A percentile compares a stretch with the other conserved stretches of the same genome.
phyloP scores from a whole-genome alignment of 2,113 vertebrate species.

The Carlito syrichta region DNA sequence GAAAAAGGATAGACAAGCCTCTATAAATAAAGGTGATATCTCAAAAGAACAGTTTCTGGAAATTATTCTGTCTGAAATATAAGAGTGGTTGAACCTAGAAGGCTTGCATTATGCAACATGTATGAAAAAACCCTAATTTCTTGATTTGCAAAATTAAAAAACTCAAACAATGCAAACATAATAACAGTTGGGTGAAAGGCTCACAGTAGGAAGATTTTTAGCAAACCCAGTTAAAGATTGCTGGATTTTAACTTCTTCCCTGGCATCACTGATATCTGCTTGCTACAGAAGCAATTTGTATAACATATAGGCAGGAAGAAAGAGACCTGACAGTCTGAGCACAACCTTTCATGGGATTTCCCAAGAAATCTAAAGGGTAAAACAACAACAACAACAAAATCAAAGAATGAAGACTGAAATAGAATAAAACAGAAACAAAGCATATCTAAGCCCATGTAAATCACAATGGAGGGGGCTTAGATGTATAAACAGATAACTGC shows the following conservation, averaged over 20 bases:
- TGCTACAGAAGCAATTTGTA: background rate
- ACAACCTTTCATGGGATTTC: conserved; percentile 38
- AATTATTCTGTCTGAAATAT: conserved; percentile 47
- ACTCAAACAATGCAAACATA: background rate
- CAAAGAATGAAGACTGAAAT: conserved; percentile 57
- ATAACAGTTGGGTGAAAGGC: background rate
- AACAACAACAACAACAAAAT: conserved; percentile 56
- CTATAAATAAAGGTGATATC: background rate
- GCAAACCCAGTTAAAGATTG: background rate
- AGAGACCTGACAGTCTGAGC: conserved; percentile 9
- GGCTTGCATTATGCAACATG: conserved; percentile 33
- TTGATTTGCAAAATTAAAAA: conserved; percentile 58
- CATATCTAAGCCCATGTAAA: conserved; percentile 18
- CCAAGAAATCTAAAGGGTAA: conserved; percentile 30
- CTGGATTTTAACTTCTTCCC: background rate
- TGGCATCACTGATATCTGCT: conserved; percentile 14
- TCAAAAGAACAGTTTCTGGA: conserved; percentile 33
- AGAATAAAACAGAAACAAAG: conserved; percentile 31
- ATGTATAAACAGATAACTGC: conserved; percentile 21
- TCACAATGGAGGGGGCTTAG: conserved; percentile 47
- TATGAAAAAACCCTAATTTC: conserved; percentile 25
- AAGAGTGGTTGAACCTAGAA: conserved; percentile 13
- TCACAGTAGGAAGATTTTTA: background rate
- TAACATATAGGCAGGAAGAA: conserved; percentile 46
- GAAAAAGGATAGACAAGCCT: background rate